Conservation (phyloP, 2,888 invertebrate species). For the Leptinotarsa haldemani region DNA sequence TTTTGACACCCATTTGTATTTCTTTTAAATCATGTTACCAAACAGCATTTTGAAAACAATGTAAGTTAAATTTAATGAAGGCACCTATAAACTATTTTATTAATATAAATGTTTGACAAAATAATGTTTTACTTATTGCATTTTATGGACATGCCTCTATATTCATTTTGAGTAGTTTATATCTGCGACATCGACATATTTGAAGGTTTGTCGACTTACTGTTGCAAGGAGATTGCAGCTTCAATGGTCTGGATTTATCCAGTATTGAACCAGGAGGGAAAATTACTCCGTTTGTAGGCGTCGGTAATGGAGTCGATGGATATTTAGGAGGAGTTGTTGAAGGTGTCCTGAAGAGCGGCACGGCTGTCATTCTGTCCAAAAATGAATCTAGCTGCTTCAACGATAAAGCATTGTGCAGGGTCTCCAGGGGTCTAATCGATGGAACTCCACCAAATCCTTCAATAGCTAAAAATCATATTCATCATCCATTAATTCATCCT, state of each 20-base stretch:
- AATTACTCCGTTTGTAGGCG: slow-evolving; percentile 55
- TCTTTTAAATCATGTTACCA: no score
- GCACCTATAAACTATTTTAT: no score
- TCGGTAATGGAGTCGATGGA: slow-evolving; percentile 69
- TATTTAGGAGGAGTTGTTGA: slow-evolving; percentile 78
- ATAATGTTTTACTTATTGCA: no score
- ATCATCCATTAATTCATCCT: not conserved
- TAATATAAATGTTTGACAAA: no score
- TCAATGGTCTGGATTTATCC: slow-evolving; percentile 58
- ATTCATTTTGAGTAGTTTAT: no score
- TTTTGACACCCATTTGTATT: no score
- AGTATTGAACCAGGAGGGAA: slow-evolving; percentile 53
- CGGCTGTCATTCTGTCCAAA: slow-evolving; percentile 85
- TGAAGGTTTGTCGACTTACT: slow-evolving; percentile 63
- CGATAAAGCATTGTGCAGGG: slow-evolving; percentile 96
- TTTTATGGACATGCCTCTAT: no score
- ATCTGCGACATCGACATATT: no score
- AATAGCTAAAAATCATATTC: slow-evolving; percentile 69
- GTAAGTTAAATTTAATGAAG: no score
- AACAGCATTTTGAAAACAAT: no score
- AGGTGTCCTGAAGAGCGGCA: slow-evolving; percentile 79
- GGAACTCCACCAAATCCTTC: slow-evolving; percentile 94
- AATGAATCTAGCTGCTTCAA: slow-evolving; percentile 91
- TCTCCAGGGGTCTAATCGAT: slow-evolving; percentile 95
- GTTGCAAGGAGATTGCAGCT: slow-evolving; percentile 67